These are phyloP conservation scores for Australoheros scitulus DNA, from an alignment of 2,113 vertebrate genomes.

Conservation along the genomic window DNA sequence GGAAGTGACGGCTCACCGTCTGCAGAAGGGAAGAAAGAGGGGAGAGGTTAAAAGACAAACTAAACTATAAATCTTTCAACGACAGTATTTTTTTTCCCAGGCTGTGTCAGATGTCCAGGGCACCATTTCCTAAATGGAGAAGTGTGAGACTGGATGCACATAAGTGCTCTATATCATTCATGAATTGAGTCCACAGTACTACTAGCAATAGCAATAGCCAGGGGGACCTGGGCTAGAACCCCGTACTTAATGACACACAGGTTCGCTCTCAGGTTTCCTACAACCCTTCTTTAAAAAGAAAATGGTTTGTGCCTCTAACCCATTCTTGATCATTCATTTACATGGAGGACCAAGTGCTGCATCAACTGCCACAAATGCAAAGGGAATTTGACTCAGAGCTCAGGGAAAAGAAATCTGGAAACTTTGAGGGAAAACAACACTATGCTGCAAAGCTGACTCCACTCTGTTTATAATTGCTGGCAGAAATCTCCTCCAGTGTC, in stretches of 20 bases:
- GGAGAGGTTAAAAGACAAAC: neutral
- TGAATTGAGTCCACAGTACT: neutral
- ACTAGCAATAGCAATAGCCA: too few relatives aligned
- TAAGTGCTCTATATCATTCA: too few relatives aligned
- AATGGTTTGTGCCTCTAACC: neutral
- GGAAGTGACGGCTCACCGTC: conserved; percentile 99
- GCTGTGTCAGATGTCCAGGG: accelerated
- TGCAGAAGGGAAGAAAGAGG: conserved; percentile 44
- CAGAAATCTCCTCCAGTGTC: accelerated
- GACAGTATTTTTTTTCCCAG: neutral
- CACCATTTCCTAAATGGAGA: neutral
- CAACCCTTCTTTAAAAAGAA: neutral
- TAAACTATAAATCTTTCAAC: accelerated
- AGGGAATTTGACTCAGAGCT: neutral
- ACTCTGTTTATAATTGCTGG: neutral
- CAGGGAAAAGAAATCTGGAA: neutral
- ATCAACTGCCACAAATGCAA: neutral
- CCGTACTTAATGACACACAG: neutral
- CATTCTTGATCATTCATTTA: neutral
- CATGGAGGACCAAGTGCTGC: neutral
- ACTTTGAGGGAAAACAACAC: neutral
- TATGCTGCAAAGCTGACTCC: neutral
- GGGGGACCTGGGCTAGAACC: too few relatives aligned
- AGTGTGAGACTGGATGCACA: neutral
- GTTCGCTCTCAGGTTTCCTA: neutral